Conservation (phyloP, 2,888 invertebrate genomes). For the Alcis repandata region DNA sequence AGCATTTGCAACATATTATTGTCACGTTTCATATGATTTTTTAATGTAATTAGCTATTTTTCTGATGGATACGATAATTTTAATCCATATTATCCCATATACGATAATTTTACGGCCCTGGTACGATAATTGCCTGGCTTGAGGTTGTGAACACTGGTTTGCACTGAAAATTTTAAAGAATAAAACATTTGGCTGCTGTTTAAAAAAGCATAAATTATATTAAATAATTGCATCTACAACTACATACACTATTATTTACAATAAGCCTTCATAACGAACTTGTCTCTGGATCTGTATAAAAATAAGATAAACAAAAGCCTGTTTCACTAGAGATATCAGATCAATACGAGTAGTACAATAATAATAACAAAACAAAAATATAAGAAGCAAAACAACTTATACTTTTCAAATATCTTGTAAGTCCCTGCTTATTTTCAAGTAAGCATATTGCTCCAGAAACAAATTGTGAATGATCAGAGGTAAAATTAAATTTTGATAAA, state of each 20-base stretch:
- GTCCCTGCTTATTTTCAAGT: not conserved
- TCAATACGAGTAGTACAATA: not conserved
- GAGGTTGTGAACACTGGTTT: too few species aligned
- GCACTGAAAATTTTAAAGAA: not conserved
- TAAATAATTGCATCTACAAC: conserved; percentile 25
- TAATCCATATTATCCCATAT: too few species aligned
- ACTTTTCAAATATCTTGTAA: too few species aligned
- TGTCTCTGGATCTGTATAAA: conserved; percentile 46
- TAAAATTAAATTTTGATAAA: not conserved
- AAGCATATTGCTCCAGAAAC: conserved; percentile 10
- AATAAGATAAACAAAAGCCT: not conserved
- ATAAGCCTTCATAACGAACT: conserved; percentile 57
- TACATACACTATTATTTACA: conserved; percentile 25
- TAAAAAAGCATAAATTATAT: conserved; percentile 22
- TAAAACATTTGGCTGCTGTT: not conserved
- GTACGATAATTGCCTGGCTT: too few species aligned
- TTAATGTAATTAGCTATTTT: too few species aligned
- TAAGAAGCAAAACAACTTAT: not conserved
- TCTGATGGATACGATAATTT: too few species aligned
- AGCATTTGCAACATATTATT: too few species aligned
- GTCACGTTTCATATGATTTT: too few species aligned
- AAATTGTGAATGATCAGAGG: not conserved
- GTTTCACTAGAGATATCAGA: not conserved
- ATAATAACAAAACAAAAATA: not conserved
- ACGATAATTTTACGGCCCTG: too few species aligned